phyloP scores from a whole-genome alignment of 2,113 vertebrate genomes.

The Amblyornis subalaris region DNA sequence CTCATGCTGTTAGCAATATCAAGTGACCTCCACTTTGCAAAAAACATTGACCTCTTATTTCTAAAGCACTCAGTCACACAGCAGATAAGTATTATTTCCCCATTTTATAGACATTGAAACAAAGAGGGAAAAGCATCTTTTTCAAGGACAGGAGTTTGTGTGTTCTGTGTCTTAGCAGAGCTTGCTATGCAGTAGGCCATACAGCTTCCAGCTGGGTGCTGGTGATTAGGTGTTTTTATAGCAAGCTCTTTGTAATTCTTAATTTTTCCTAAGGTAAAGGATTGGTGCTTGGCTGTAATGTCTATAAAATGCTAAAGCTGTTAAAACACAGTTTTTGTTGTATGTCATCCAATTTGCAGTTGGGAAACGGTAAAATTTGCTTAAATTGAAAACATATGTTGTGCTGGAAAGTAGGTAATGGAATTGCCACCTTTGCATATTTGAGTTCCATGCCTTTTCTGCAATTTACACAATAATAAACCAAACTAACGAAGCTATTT shows the following conservation, averaged over 20 bases:
- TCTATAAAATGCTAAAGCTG: slow-evolving; percentile 49
- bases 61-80: neutral
- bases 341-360: slow-evolving; percentile 57
- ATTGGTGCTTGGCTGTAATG: neutral
- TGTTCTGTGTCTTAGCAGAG: neutral
- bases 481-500: slow-evolving; percentile 4
- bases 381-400: slow-evolving; percentile 42
- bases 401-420: neutral
- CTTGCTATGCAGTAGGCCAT: neutral
- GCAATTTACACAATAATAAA: slow-evolving; percentile 8
- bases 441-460: neutral
- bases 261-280: slow-evolving; percentile 42
- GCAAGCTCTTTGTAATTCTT: slow-evolving; percentile 22
- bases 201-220: neutral
- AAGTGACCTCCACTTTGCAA: neutral
- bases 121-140: neutral
- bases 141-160: neutral
- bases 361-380: slow-evolving; percentile 38
- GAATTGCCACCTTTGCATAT: slow-evolving; percentile 18
- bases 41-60: neutral
- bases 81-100: neutral
- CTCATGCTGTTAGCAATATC: neutral
- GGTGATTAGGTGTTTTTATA: slow-evolving; percentile 40
- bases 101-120: neutral
- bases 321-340: slow-evolving; percentile 59